These are phyloP conservation scores for Copidosoma floridanum DNA, from an alignment of 1,140 invertebrate species.

Conservation along the genomic window DNA sequence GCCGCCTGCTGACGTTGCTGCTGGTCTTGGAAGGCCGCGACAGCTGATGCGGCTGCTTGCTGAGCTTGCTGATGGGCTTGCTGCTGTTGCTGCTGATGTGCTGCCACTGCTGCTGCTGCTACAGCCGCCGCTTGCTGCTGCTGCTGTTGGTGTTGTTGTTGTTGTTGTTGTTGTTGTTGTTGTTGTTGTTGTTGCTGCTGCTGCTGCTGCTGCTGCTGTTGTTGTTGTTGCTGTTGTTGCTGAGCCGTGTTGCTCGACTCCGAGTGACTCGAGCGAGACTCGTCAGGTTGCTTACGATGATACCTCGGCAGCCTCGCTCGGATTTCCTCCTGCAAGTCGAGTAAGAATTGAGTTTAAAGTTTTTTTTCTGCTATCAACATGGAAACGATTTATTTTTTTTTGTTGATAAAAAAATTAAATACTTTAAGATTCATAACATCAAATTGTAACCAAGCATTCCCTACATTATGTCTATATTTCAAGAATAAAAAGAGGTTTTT, in stretches of 20 bases:
- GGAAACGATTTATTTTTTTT: too few species aligned
- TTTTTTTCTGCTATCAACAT: too few species aligned
- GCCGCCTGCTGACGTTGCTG: conserved; percentile 54
- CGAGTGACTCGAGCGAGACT: conserved; percentile 55
- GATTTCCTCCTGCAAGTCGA: conserved; percentile 73
- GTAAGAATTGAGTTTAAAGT: too few species aligned
- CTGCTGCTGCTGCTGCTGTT: background rate
- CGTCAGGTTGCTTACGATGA: conserved; percentile 56
- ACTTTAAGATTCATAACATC: too few species aligned
- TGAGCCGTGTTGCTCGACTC: conserved; percentile 58
- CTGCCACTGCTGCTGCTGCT: conserved; percentile 24
- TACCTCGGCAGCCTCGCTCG: conserved; percentile 76
- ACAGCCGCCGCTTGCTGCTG: conserved; percentile 51
- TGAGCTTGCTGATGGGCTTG: conserved; percentile 39
- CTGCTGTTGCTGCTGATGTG: conserved; percentile 32
- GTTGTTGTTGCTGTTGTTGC: background rate
- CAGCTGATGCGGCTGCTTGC: conserved; percentile 44
- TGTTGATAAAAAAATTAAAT: too few species aligned
- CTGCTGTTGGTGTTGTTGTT: too few species aligned
- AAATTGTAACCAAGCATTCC: too few species aligned
- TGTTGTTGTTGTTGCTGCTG: background rate
- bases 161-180: background rate
- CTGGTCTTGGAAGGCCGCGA: conserved; percentile 52
- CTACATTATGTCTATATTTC: too few species aligned
- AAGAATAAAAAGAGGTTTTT: too few species aligned